Conservation (phyloP, 1,140 invertebrate genomes). For the Vollenhovia emeryi region DNA sequence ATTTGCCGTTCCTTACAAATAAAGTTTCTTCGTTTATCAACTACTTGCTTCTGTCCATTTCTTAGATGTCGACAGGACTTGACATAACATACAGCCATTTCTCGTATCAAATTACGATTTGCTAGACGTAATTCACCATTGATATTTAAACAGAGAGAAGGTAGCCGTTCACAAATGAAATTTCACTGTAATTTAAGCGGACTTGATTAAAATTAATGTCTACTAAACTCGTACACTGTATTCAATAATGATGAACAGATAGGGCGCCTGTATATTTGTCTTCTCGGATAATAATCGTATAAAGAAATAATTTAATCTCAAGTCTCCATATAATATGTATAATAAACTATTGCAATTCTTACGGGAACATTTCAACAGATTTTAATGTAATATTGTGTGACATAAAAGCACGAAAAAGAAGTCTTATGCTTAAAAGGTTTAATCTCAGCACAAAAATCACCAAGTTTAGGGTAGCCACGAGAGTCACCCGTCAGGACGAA, state of each 20-base stretch:
- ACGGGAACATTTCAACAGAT: constrained; percentile 9
- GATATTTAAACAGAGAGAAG: constrained; percentile 18
- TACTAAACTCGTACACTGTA: constrained; percentile 28
- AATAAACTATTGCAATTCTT: constrained; percentile 44
- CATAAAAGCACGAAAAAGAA: constrained; percentile 46
- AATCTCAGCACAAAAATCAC: constrained; percentile 17
- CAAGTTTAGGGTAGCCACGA: neutral
- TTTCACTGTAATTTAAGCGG: neutral
- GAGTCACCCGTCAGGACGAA: neutral
- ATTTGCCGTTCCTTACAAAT: constrained; percentile 14
- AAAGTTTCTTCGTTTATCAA: constrained; percentile 23
- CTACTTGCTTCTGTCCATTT: constrained; percentile 1
- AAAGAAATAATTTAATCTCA: constrained; percentile 26
- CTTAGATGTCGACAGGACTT: neutral
- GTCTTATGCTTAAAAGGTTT: constrained; percentile 18
- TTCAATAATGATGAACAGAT: constrained; percentile 25
- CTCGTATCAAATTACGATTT: constrained; percentile 33
- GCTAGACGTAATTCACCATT: constrained; percentile 10
- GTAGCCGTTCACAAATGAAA: neutral
- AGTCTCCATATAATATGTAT: constrained; percentile 28
- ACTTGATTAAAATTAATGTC: constrained; percentile 15
- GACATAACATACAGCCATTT: constrained; percentile 22
- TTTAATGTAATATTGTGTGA: constrained; percentile 45
- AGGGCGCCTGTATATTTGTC: neutral
- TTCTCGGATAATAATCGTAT: constrained; percentile 5